Evolutionary conservation across 2,888 invertebrate genomes (phyloP).

Genomic region (Liodrosophila aerea): DNA sequence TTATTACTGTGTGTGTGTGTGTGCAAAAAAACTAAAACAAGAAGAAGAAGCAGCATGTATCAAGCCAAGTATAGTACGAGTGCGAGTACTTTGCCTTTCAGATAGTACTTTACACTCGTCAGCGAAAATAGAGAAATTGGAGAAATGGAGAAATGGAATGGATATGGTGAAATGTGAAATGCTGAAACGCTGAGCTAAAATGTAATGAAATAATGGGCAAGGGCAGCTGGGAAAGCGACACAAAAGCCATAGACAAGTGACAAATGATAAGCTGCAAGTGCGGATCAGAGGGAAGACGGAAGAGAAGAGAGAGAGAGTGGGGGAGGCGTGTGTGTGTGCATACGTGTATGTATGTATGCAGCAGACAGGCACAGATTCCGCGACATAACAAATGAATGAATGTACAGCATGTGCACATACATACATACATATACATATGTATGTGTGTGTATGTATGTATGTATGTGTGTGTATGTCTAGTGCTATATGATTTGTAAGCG

Average conservation of each 20-base stretch:
- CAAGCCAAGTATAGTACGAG: constrained; percentile 20
- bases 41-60: constrained; percentile 32
- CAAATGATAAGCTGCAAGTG: constrained; percentile 25
- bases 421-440: too few species aligned
- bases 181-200: constrained; percentile 32
- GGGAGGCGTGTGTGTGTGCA: too few species aligned
- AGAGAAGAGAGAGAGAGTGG: not conserved
- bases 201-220: constrained; percentile 49
- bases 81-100: not conserved
- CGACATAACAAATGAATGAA: too few species aligned
- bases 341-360: too few species aligned
- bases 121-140: constrained; percentile 68
- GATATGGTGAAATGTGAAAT: constrained; percentile 18
- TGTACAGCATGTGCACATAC: too few species aligned
- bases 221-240: constrained; percentile 50
- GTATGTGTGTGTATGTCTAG: not conserved
- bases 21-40: constrained; percentile 39
- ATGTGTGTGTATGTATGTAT: too few species aligned
- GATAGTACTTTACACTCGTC: constrained; percentile 30
- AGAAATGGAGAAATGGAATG: constrained; percentile 52
- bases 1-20: constrained; percentile 27
- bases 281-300: not conserved
- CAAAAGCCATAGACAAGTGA: constrained; percentile 21
- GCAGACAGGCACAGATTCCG: too few species aligned
- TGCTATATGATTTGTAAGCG: too few species aligned